Base-by-base conservation (phyloP, 2,797 vertebrate genomes). In the Bucorvus abyssinicus region DNA sequence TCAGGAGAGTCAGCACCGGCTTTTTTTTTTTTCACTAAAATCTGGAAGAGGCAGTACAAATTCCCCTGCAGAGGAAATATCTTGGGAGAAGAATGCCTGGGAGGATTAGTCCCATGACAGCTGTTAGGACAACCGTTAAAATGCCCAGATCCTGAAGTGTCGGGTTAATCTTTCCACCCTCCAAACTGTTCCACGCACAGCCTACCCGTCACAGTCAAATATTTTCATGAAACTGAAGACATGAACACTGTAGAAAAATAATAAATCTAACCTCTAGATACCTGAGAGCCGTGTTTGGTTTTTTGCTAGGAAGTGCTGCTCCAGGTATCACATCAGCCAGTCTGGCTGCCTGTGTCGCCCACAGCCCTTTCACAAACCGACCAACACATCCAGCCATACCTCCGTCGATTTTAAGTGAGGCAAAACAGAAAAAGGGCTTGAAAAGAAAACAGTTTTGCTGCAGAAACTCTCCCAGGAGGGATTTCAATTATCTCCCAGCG, bases 401-500 rank as follows among this genome's bases (percentile, higher is more conserved):
- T 88, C 29, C 6, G 1, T 85, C 71, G 68, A 79, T 50, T 90
- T 91, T 74, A 84, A 74, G 30, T 36, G 42, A 87, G 26, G 36
- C 15, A 64, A 91, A 91, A 24, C 34, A 94, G 60, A 85, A 91
- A 92, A 15, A 15, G 18, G 64, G 15, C 12, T 70, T 44, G 40
- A 70, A 84, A 84, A 89, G 59, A 64, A 86, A 90, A 55, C 30
- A 18, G 24, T 61, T 84, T 89, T 80, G 40, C 63, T 88, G 21
- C 32, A 93, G 77, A 94, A 93, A 91, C 16, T 82, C 47, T 89
- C 83, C 55, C 60, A 81, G 59, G 36, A 74, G 87, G 30, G 73
- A 87, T 60, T 84, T 90, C 67, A 97, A 87, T 95, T 93, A 91
- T 94, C n/a, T 95, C 70, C 70, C 91, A 70, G 90, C 80, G 42